A percentile compares a stretch with the other conserved stretches of the same genome.
Conservation (phyloP, 2,797 vertebrate genomes). For the Microhierax caerulescens region DNA sequence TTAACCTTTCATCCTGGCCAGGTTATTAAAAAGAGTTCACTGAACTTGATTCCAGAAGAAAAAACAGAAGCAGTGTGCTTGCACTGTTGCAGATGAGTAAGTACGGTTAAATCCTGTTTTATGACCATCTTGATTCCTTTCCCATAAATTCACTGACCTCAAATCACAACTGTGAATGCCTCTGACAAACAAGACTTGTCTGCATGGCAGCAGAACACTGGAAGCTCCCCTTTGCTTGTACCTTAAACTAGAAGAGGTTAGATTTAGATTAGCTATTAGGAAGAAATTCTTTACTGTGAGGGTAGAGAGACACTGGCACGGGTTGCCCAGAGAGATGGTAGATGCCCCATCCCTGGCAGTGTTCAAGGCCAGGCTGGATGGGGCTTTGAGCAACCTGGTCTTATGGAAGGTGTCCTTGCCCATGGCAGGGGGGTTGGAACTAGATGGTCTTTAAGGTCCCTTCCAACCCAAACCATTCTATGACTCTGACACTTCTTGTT, state of each 20-base stretch:
- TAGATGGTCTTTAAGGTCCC: too few species aligned
- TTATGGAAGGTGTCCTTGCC: too few species aligned
- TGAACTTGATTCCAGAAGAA: not conserved
- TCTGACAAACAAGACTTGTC: constrained; percentile 40
- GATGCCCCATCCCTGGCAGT: too few species aligned
- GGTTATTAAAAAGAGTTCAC: constrained; percentile 23
- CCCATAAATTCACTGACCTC: constrained; percentile 45
- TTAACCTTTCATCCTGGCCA: constrained; percentile 33
- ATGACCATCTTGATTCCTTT: constrained; percentile 39
- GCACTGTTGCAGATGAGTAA: constrained; percentile 41
- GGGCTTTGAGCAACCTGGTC: too few species aligned
- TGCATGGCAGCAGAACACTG: constrained; percentile 1
- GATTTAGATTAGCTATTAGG: too few species aligned
- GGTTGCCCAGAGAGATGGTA: too few species aligned
- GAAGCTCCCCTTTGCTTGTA: not conserved
- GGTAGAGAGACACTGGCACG: too few species aligned
- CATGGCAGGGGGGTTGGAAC: too few species aligned
- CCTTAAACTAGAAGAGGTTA: not conserved
- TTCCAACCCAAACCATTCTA: too few species aligned
- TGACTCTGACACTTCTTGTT: not conserved
- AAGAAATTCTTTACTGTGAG: too few species aligned
- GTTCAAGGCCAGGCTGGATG: too few species aligned
- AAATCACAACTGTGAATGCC: constrained; percentile 9
- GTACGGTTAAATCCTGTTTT: constrained; percentile 16
- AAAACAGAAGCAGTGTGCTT: not conserved